phyloP scores from a whole-genome alignment of 2,888 invertebrate species.

The Xestia ashworthii region DNA sequence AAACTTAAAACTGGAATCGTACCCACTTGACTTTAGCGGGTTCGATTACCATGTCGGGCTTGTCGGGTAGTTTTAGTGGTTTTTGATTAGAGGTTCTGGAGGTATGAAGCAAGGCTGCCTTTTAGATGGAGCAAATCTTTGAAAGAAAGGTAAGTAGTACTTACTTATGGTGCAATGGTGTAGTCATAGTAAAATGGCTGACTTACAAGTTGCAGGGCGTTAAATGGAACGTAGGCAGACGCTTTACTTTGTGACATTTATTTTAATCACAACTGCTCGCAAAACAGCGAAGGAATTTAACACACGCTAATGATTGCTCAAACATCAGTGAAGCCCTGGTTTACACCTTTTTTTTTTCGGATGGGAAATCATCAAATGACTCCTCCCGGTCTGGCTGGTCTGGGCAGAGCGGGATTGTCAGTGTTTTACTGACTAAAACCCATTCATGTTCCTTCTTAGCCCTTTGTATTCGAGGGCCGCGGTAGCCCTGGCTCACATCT shows the following conservation, averaged over 20 bases:
- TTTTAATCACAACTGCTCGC: neutral
- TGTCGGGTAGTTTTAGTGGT: neutral
- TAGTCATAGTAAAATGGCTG: neutral
- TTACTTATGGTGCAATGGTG: neutral
- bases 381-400: no score
- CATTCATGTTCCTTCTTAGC: no score
- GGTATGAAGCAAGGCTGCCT: neutral
- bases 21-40: neutral
- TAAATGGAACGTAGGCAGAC: neutral
- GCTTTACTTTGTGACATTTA: neutral
- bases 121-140: neutral
- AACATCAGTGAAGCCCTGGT: no score
- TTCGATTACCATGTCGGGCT: neutral
- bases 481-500: no score
- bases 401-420: no score
- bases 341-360: no score
- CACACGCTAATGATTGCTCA: no score
- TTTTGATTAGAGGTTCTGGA: neutral
- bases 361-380: no score
- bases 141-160: neutral
- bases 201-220: neutral
- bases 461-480: no score
- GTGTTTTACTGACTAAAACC: no score
- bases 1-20: neutral
- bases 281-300: neutral